A percentile compares a stretch with the other conserved stretches of the same genome.
Evolutionary conservation across 2,888 invertebrate genomes (phyloP).

Genomic region (Dynastes maya): DNA sequence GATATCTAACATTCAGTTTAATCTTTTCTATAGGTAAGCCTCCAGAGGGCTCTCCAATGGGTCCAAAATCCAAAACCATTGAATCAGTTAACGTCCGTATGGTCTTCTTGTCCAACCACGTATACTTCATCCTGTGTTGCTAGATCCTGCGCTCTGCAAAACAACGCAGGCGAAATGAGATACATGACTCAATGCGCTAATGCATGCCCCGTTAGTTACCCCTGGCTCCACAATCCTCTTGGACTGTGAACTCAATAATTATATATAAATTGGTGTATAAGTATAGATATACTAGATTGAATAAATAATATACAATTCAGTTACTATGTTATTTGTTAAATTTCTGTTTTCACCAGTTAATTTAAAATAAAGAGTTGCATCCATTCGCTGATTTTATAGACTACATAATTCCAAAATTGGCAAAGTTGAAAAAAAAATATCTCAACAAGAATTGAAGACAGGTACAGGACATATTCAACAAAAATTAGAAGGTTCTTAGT

Average conservation of each 20-base stretch:
- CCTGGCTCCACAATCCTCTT: conserved; percentile 75
- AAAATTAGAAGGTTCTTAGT: too few species aligned
- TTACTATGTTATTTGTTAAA: background rate
- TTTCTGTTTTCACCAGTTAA: too few species aligned
- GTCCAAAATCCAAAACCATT: conserved; percentile 72
- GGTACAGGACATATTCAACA: too few species aligned
- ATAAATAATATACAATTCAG: background rate
- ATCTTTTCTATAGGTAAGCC: conserved; percentile 66
- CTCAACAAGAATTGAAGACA: too few species aligned
- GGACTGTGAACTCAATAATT: conserved; percentile 62
- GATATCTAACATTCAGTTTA: too few species aligned
- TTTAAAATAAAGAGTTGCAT: too few species aligned
- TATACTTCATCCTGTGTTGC: conserved; percentile 56
- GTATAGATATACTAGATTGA: background rate
- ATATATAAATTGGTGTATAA: background rate
- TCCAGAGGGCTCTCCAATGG: conserved; percentile 74
- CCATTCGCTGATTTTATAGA: too few species aligned
- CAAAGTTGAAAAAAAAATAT: too few species aligned
- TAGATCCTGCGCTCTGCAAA: conserved; percentile 58
- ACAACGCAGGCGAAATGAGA: conserved; percentile 64
- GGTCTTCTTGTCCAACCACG: conserved; percentile 59
- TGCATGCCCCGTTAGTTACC: conserved; percentile 72
- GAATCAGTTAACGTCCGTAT: conserved; percentile 64
- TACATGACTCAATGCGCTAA: conserved; percentile 71
- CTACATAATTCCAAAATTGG: too few species aligned